These are phyloP conservation scores for Oreortyx pictus DNA, from an alignment of 2,797 vertebrate species.

Conservation along the genomic window DNA sequence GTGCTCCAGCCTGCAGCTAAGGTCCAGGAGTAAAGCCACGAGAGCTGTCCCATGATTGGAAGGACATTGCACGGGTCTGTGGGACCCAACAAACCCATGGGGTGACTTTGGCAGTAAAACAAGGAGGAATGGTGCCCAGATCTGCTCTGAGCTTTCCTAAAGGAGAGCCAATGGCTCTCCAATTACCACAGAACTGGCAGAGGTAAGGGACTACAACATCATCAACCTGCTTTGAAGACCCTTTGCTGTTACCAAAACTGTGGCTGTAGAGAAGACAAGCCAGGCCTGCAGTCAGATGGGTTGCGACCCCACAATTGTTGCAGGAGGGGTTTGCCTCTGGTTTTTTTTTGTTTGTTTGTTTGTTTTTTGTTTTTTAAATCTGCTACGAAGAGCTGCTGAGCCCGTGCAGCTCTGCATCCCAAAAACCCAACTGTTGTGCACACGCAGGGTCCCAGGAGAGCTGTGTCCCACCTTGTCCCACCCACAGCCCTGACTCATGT, in stretches of 20 bases:
- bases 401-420: neutral
- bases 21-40: neutral
- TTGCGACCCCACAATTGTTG: fast-evolving
- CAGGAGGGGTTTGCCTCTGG: neutral
- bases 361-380: too few relatives aligned
- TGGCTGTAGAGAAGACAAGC: neutral
- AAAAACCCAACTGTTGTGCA: neutral
- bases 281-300: neutral
- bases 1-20: neutral
- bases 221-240: neutral
- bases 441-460: neutral
- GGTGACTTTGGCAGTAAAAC: neutral
- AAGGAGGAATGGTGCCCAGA: neutral
- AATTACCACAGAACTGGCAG: neutral
- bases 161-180: neutral
- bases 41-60: neutral
- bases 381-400: neutral
- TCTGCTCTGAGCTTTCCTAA: neutral
- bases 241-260: neutral
- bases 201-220: neutral
- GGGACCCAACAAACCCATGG: neutral
- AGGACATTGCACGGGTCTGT: neutral
- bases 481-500: neutral
- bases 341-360: too few relatives aligned
- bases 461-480: neutral